Base-by-base conservation (phyloP, 2,888 invertebrate genomes). In the Nemapogon koenigi region DNA sequence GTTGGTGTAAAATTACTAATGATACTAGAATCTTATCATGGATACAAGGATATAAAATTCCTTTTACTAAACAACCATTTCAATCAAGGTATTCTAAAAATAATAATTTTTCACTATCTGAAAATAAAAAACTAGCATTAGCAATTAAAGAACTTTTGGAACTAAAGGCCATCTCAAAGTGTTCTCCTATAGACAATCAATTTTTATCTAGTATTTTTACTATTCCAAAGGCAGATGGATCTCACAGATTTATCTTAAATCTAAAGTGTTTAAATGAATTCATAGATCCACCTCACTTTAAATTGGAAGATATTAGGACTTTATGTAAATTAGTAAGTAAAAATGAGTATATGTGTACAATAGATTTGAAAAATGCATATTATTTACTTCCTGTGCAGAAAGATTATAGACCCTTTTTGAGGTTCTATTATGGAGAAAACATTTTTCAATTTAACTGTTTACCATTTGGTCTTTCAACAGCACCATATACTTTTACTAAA, bases 381-480 rank as follows among this genome's bases (percentile, higher is more conserved):
- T 27, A 13, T n/a, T n/a, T 4, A 7, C n/a, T 27, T 7, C n/a
- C n/a, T 13, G 14, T 27, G 11, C 32, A 40, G 16, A 7, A 17
- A 4, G 14, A 25, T 14, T 33, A 7, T 15, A 38, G 17, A 40
- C 38, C 39, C 26, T 41, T 33, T 13, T 22, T 43, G 11, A 16
- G 43, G 10, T 38, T 41, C 27, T 4, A 14, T 11, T 40, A 10
- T 14, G 10, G 18, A 3, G 22, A 35, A 16, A 30, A 30, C 14
- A 4, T 40, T 10, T 40, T 22, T 17, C 27, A 40, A 37, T 40
- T 40, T 31, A 29, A 40, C 15, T 36, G 36, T 17, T 15, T 38
- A 19, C 30, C 30, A 8, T 38, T 38, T 18, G 38, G 30, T 4
- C n/a, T 27, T 4, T 27, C 28, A 7, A 13, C 28, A 4, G 28